Percentiles rank a stretch among this genome's conserved stretches.
phyloP scores from a whole-genome alignment of 2,888 invertebrate species.

The Idaea aversata region DNA sequence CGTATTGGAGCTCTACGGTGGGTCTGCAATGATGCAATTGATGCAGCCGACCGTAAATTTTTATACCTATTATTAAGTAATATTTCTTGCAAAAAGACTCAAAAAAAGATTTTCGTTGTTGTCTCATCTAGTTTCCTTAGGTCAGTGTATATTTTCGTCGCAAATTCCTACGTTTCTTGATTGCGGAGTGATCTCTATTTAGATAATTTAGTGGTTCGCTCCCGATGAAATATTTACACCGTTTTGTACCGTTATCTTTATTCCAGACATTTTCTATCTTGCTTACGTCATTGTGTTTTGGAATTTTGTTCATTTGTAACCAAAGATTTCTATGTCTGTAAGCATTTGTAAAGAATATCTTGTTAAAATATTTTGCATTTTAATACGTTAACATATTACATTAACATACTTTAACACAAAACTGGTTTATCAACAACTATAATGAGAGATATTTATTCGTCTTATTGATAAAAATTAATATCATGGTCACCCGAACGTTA shows the following conservation, averaged over 20 bases:
- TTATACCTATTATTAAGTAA: too few species aligned
- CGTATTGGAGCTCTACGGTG: too few species aligned
- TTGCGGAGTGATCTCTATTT: constrained; percentile 75
- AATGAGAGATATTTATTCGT: neutral
- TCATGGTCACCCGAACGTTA: neutral
- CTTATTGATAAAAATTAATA: neutral
- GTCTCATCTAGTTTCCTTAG: constrained; percentile 30
- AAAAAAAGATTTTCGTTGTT: neutral
- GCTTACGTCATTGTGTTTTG: constrained; percentile 28
- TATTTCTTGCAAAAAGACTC: too few species aligned
- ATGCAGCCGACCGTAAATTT: too few species aligned
- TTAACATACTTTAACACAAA: too few species aligned
- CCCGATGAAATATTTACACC: constrained; percentile 64
- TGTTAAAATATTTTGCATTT: too few species aligned
- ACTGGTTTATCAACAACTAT: too few species aligned
- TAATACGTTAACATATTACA: too few species aligned
- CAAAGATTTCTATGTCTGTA: neutral
- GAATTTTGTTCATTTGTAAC: neutral
- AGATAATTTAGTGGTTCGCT: constrained; percentile 75
- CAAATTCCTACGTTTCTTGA: constrained; percentile 39
- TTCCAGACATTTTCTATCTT: constrained; percentile 53
- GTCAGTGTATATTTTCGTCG: constrained; percentile 11
- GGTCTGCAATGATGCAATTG: too few species aligned
- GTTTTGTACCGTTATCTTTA: constrained; percentile 53
- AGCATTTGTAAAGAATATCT: too few species aligned